phyloP scores from a whole-genome alignment of 2,797 vertebrate genomes.

The Buphagus erythrorhynchus region DNA sequence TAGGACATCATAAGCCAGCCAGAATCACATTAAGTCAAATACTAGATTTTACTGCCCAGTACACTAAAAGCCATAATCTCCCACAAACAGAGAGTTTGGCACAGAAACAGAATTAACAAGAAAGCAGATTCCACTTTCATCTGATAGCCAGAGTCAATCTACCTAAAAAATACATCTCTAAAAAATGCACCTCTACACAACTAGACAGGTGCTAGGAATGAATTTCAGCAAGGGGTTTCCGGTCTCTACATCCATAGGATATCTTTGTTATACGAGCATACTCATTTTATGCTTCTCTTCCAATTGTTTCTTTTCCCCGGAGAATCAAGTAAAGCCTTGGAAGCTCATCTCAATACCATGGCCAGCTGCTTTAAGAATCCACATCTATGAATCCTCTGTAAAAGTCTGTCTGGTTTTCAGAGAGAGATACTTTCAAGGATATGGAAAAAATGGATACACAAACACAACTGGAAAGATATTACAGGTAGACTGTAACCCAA shows the following conservation, averaged over 20 bases:
- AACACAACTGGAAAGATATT: background rate
- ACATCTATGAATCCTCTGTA: background rate
- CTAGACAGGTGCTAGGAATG: background rate
- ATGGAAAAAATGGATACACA: background rate
- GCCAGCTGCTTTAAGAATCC: constrained; percentile 24
- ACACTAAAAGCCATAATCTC: background rate
- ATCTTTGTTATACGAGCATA: background rate
- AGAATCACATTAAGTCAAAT: background rate
- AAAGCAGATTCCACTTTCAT: background rate
- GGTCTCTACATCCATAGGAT: background rate
- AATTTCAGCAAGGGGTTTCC: background rate
- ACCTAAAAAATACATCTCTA: background rate
- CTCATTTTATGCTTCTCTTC: background rate
- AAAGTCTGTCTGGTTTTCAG: background rate
- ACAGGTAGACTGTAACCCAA: constrained; percentile 7
- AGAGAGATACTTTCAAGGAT: background rate
- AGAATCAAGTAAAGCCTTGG: background rate
- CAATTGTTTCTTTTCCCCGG: background rate
- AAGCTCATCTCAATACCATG: background rate
- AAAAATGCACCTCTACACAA: background rate
- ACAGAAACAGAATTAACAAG: background rate
- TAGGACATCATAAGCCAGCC: background rate
- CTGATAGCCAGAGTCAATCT: background rate
- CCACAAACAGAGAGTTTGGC: background rate
- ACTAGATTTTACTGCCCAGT: background rate